Conservation (phyloP, 2,888 invertebrate species). For the Yponomeuta malinellus region DNA sequence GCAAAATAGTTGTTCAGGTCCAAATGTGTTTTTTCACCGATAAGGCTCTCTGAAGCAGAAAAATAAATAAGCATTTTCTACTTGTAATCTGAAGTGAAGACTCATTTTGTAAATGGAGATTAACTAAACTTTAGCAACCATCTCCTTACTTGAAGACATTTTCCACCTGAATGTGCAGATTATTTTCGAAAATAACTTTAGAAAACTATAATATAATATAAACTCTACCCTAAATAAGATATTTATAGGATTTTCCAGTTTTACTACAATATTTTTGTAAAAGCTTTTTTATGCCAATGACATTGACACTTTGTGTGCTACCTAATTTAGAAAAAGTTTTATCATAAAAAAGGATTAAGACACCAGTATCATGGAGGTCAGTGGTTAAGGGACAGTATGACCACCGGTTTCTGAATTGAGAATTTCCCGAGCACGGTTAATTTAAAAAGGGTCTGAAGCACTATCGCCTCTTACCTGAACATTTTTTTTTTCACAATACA, state of each 20-base stretch:
- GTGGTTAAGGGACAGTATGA: too few relatives aligned
- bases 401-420: too few relatives aligned
- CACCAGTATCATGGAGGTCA: too few relatives aligned
- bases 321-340: not conserved
- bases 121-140: not conserved
- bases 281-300: not conserved
- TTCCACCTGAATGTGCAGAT: not conserved
- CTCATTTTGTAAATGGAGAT: not conserved
- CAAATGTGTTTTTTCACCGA: slow-evolving; percentile 24
- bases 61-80: not conserved
- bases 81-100: too few relatives aligned
- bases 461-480: too few relatives aligned
- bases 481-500: too few relatives aligned
- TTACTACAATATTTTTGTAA: not conserved
- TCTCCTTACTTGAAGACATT: not conserved
- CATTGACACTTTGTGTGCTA: not conserved
- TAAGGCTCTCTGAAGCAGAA: slow-evolving; percentile 18
- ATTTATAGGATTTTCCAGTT: not conserved
- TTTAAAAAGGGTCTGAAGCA: too few relatives aligned
- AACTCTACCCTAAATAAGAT: not conserved
- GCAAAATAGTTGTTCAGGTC: slow-evolving; percentile 51
- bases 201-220: too few relatives aligned
- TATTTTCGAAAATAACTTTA: too few relatives aligned
- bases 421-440: too few relatives aligned
- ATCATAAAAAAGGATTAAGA: too few relatives aligned